Percentiles rank a stretch among this genome's conserved stretches.
Evolutionary conservation across 37 sponge, comb jelly and placozoan genomes (phyloP).

Genomic region (Cliona cf. orientalis): DNA sequence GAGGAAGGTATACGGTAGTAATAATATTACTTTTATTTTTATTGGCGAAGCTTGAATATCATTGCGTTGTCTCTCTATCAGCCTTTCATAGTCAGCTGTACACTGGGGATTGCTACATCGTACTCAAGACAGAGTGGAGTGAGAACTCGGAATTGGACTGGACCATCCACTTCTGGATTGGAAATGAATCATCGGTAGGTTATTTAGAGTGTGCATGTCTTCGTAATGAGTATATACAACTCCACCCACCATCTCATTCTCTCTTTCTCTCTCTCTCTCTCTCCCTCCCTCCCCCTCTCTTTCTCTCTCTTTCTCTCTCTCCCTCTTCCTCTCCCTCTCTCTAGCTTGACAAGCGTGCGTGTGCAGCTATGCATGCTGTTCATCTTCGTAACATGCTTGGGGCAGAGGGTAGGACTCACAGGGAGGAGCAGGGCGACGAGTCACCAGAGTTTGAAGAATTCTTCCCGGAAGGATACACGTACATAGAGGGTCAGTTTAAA

Average conservation of each 20-base stretch:
- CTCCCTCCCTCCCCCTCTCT: conserved; percentile 8
- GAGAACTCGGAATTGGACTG: conserved; percentile 77
- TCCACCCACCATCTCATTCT: background rate
- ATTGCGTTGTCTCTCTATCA: conserved; percentile 11
- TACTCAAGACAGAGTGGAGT: conserved; percentile 77
- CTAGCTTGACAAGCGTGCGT: conserved; percentile 97
- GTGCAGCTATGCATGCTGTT: conserved; percentile 98
- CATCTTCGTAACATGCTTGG: conserved; percentile 95
- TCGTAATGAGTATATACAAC: background rate
- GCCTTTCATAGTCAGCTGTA: conserved; percentile 84
- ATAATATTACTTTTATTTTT: too few species aligned
- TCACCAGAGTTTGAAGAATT: conserved; percentile 82
- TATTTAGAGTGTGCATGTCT: too few species aligned
- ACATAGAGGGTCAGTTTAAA: conserved; percentile 76
- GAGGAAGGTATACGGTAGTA: conserved; percentile 79
- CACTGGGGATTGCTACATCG: conserved; percentile 91
- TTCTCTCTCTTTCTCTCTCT: background rate
- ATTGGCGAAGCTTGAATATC: too few species aligned
- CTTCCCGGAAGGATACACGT: conserved; percentile 73
- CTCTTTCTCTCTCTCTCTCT: background rate
- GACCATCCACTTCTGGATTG: conserved; percentile 98
- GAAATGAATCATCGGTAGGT: conserved; percentile 80
- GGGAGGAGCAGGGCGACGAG: conserved; percentile 93
- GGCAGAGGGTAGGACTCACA: conserved; percentile 63
- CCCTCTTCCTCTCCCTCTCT: too few species aligned